Percentiles rank a stretch among this genome's conserved stretches.
phyloP scores from a whole-genome alignment of 1,140 invertebrate genomes.

The Aphelenchoides besseyi region DNA sequence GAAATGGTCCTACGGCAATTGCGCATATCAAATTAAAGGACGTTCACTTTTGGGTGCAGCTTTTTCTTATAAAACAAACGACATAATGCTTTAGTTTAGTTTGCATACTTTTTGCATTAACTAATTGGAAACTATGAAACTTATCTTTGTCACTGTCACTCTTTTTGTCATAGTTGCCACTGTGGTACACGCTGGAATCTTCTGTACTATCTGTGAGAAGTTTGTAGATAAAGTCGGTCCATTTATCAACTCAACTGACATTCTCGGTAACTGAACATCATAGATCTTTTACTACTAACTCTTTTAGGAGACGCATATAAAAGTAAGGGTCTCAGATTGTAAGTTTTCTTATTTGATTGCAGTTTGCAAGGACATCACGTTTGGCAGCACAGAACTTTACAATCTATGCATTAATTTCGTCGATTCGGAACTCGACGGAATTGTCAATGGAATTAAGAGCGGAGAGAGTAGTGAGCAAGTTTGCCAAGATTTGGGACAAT shows the following conservation, averaged over 20 bases:
- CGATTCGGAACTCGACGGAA: neutral
- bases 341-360: too few relatives aligned
- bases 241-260: neutral
- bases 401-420: constrained; percentile 8
- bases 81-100: neutral
- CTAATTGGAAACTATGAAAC: neutral
- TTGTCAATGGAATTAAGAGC: neutral
- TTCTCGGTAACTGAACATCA: neutral
- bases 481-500: neutral
- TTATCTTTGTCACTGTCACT: neutral
- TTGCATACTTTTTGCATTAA: neutral
- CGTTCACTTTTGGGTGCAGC: constrained; percentile 1
- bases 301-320: too few relatives aligned
- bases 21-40: neutral
- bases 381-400: neutral
- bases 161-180: neutral
- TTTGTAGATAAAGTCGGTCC: neutral
- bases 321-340: too few relatives aligned
- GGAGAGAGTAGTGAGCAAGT: neutral
- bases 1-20: neutral
- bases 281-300: too few relatives aligned
- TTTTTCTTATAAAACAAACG: neutral
- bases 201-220: constrained; percentile 4
- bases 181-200: neutral
- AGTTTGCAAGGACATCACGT: too few relatives aligned